phyloP scores from a whole-genome alignment of 2,113 vertebrate genomes.

The Pollimyrus isidori region DNA sequence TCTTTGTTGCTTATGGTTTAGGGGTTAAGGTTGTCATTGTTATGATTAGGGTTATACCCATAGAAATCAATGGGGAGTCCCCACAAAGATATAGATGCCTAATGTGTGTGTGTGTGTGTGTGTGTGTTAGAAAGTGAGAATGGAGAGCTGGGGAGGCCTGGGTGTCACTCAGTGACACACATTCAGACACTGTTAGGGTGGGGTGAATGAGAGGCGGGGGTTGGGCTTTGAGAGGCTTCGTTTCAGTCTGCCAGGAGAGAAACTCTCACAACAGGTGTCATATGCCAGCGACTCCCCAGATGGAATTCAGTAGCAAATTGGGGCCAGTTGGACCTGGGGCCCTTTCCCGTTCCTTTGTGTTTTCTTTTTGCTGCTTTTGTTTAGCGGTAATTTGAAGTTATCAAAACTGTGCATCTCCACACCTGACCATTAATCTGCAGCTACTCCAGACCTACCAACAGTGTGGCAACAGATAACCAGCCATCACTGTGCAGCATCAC shows the following conservation, averaged over 20 bases:
- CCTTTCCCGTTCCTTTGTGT: neutral
- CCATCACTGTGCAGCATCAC: neutral
- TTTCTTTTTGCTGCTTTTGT: neutral
- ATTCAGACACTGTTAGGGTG: neutral
- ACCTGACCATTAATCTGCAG: neutral
- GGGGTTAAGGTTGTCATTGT: neutral
- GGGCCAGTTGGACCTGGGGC: neutral
- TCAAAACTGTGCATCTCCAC: neutral
- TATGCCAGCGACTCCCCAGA: neutral
- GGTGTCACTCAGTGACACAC: neutral
- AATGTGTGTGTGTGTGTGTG: neutral
- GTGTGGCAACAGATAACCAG: neutral
- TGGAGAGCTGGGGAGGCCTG: neutral
- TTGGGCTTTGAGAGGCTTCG: neutral
- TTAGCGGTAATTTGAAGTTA: neutral
- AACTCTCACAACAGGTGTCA: neutral
- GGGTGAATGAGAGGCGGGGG: neutral
- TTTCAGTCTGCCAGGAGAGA: neutral
- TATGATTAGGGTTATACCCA: neutral
- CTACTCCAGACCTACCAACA: neutral
- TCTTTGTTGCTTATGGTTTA: neutral
- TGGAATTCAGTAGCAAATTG: neutral
- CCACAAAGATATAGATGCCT: neutral
- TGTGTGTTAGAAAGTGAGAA: neutral
- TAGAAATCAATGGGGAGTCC: neutral